Conservation (phyloP, 2,113 vertebrate species). For the Campylorhamphus procurvoides region DNA sequence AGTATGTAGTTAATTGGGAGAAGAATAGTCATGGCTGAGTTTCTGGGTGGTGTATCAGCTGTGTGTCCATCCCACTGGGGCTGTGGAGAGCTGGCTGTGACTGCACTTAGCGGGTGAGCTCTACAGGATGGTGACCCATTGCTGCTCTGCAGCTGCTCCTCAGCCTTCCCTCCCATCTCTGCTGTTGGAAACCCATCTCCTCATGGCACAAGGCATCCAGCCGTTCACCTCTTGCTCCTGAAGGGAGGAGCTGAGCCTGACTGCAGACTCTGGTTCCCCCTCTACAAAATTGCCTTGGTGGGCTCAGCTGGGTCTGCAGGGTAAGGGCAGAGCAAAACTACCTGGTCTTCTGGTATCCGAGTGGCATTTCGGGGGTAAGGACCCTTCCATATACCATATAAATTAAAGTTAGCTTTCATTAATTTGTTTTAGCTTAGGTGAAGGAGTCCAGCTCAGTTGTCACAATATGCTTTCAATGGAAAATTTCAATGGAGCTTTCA, state of each 20-base stretch:
- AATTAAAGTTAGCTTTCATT: neutral
- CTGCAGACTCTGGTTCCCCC: accelerated
- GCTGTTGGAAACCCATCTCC: neutral
- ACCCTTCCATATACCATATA: accelerated
- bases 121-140: neutral
- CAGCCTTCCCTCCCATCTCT: neutral
- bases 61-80: accelerated
- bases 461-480: accelerated
- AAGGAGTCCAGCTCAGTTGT: neutral
- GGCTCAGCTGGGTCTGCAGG: neutral
- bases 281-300: accelerated
- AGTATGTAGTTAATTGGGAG: neutral
- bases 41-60: neutral
- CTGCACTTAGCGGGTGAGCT: neutral
- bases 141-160: neutral
- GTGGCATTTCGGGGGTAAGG: neutral
- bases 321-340: neutral
- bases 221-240: neutral
- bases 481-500: neutral
- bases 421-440: neutral
- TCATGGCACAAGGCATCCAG: neutral
- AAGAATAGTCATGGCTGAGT: neutral
- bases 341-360: accelerated
- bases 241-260: neutral
- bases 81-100: neutral